Evolutionary conservation across 2,797 vertebrate species (phyloP).

Genomic region (Artibeus jamaicensis): DNA sequence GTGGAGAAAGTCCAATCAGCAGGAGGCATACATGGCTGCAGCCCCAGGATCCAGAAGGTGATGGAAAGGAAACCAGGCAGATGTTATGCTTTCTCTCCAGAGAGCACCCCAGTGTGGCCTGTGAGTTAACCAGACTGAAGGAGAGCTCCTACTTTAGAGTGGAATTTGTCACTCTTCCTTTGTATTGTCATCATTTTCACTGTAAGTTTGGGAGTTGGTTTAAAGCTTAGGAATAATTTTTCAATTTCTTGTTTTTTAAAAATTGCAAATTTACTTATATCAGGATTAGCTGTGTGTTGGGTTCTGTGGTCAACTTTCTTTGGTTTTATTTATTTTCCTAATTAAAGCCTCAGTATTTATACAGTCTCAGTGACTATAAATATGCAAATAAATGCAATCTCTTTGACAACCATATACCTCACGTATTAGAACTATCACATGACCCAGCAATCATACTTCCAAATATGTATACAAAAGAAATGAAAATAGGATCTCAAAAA

Average conservation of each 20-base stretch:
- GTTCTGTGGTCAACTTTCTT: background rate
- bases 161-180: background rate
- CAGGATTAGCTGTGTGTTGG: background rate
- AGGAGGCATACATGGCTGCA: background rate
- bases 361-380: background rate
- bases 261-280: background rate
- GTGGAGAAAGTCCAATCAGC: background rate
- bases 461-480: background rate
- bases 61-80: background rate
- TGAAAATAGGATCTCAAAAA: background rate
- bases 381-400: background rate
- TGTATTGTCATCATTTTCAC: background rate
- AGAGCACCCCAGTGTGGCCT: rapidly evolving
- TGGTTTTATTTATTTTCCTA: background rate
- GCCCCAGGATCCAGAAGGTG: background rate
- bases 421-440: background rate
- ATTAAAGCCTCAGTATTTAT: background rate
- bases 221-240: background rate
- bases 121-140: background rate
- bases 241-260: background rate
- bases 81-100: background rate
- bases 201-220: background rate
- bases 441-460: background rate
- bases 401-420: background rate
- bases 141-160: background rate